Conservation (phyloP, 2,113 vertebrate genomes). For the Albula glossodonta region DNA sequence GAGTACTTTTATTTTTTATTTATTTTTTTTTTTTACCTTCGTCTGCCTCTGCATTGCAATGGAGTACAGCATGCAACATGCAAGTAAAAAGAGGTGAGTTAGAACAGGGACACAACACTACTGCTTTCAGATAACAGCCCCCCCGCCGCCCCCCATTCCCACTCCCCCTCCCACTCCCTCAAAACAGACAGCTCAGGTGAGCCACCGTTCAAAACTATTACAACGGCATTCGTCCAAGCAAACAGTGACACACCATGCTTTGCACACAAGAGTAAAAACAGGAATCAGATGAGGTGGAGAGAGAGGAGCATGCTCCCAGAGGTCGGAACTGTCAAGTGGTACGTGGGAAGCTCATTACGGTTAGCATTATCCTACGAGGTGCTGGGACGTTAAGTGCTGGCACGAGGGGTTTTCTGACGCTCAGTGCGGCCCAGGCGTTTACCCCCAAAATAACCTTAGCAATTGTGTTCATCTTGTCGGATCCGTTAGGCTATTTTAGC, state of each 20-base stretch:
- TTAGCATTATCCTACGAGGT: neutral
- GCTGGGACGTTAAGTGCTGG: too few relatives aligned
- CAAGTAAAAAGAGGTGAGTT: slow-evolving; percentile 84
- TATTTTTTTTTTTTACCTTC: slow-evolving; percentile 83
- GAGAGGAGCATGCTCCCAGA: neutral
- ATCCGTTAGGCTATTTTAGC: slow-evolving; percentile 1
- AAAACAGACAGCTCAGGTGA: neutral
- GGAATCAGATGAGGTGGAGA: neutral
- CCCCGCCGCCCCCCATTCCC: neutral
- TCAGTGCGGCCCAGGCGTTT: neutral
- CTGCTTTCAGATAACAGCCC: slow-evolving; percentile 37
- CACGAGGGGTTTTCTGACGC: neutral
- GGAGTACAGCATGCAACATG: slow-evolving; percentile 92
- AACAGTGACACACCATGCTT: slow-evolving; percentile 11
- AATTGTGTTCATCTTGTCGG: neutral
- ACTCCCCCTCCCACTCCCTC: too few relatives aligned
- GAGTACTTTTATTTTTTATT: slow-evolving; percentile 20
- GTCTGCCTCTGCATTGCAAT: slow-evolving; percentile 85
- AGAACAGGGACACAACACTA: slow-evolving; percentile 60
- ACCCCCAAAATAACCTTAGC: neutral
- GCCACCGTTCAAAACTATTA: too few relatives aligned
- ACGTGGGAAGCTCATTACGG: neutral
- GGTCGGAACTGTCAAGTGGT: neutral
- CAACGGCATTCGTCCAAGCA: neutral
- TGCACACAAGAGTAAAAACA: slow-evolving; percentile 11